phyloP scores from a whole-genome alignment of 1,140 invertebrate genomes.

The Radopholus similis region DNA sequence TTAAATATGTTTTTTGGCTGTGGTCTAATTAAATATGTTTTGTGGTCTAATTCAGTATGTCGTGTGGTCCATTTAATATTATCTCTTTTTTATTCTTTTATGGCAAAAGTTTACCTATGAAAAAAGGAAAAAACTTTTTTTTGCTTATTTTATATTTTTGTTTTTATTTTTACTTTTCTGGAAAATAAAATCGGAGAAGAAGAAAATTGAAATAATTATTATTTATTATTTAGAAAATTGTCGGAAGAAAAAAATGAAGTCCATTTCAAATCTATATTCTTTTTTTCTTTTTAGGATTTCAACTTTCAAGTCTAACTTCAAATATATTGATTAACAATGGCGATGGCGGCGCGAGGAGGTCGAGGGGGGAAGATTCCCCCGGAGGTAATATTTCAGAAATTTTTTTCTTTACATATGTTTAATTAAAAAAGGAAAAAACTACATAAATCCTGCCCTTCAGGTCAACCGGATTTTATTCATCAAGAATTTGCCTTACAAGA shows the following conservation, averaged over 20 bases:
- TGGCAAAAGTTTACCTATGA: not conserved
- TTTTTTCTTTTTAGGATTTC: constrained; percentile 10
- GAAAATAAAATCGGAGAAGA: not conserved
- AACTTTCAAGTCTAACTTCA: constrained; percentile 17
- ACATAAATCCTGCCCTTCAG: no score
- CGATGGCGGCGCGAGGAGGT: constrained; percentile 49
- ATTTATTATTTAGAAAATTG: not conserved
- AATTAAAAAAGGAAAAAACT: no score
- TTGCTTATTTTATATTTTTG: not conserved
- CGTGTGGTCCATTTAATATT: no score
- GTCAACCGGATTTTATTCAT: constrained; percentile 96
- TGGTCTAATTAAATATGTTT: no score
- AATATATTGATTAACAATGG: constrained; percentile 45
- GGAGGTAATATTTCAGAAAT: constrained; percentile 65
- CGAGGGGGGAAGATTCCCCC: constrained; percentile 72
- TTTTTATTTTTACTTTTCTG: not conserved
- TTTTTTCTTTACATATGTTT: not conserved
- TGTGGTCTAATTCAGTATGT: no score
- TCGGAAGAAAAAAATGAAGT: constrained; percentile 9
- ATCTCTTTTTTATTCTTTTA: no score
- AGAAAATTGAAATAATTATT: not conserved
- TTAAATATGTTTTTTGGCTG: no score
- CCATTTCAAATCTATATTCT: no score
- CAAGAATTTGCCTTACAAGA: constrained; percentile 96
- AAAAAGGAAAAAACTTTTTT: not conserved